Evolutionary conservation across 2,113 vertebrate species (phyloP).

Genomic region (Sylvilagus bachmani): DNA sequence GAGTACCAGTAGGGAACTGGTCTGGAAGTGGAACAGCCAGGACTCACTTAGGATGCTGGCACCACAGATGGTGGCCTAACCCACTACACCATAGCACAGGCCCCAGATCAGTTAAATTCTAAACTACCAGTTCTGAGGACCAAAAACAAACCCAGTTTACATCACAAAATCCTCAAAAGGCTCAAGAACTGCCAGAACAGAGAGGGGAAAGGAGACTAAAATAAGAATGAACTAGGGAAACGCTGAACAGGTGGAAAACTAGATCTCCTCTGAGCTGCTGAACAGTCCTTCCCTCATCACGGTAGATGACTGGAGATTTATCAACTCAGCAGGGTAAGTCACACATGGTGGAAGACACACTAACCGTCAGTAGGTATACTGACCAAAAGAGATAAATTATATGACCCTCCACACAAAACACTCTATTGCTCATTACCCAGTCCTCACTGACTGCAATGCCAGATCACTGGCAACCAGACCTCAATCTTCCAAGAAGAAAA

Average conservation of each 20-base stretch:
- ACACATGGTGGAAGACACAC: background rate
- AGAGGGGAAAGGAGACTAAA: background rate
- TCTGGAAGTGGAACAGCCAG: too few relatives aligned
- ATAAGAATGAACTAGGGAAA: background rate
- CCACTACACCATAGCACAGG: too few relatives aligned
- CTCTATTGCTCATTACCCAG: background rate
- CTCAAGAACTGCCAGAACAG: conserved; percentile 3
- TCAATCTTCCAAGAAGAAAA: conserved; percentile 45
- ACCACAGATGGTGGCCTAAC: too few relatives aligned
- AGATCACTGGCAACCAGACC: conserved; percentile 8
- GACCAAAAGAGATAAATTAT: conserved; percentile 28
- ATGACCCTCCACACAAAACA: background rate
- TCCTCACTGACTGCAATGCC: background rate
- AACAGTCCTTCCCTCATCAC: background rate
- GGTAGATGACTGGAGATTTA: background rate
- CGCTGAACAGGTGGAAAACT: conserved; percentile 5
- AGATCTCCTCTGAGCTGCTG: background rate
- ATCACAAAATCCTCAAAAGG: conserved; percentile 33
- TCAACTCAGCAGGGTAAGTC: background rate
- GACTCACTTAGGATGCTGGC: too few relatives aligned
- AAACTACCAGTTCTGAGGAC: conserved; percentile 1
- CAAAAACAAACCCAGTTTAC: background rate
- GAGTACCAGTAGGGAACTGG: too few relatives aligned
- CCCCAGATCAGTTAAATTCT: background rate
- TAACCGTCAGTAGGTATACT: background rate